These are phyloP conservation scores for Kryptopterus vitreolus DNA, from an alignment of 2,797 vertebrate genomes.

Conservation along the genomic window DNA sequence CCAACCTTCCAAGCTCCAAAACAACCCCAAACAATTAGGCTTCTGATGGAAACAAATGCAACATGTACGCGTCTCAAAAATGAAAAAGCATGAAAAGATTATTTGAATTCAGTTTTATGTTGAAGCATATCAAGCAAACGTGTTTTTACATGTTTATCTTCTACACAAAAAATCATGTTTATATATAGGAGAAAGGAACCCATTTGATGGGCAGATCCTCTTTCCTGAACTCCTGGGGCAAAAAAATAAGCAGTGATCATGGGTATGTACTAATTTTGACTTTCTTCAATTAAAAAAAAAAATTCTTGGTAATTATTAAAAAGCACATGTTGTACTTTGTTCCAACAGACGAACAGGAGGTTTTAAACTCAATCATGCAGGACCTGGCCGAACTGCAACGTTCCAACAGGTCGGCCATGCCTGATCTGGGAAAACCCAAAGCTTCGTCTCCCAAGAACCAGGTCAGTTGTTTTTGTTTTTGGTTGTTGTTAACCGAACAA, in stretches of 20 bases:
- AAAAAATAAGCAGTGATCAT: slow-evolving; percentile 80
- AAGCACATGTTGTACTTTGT: background rate
- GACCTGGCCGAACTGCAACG: slow-evolving; percentile 97
- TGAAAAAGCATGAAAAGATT: too few relatives aligned
- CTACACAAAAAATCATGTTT: background rate
- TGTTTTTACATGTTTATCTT: background rate
- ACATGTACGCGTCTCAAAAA: too few relatives aligned
- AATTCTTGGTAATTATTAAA: background rate
- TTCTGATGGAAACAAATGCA: too few relatives aligned
- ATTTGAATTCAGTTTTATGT: background rate
- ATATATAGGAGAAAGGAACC: slow-evolving; percentile 77
- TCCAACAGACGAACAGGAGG: slow-evolving; percentile 91
- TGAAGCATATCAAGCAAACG: background rate
- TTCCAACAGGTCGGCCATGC: slow-evolving; percentile 86
- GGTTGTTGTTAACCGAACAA: background rate
- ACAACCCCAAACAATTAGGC: too few relatives aligned
- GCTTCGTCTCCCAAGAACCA: slow-evolving; percentile 93
- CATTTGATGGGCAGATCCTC: slow-evolving; percentile 83
- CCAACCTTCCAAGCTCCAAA: too few relatives aligned
- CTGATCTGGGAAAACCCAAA: slow-evolving; percentile 88
- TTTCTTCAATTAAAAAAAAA: slow-evolving; percentile 13
- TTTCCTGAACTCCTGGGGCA: slow-evolving; percentile 82
- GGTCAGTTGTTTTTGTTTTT: slow-evolving; percentile 69
- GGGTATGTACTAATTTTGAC: slow-evolving; percentile 75
- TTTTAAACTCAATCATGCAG: slow-evolving; percentile 98